These are phyloP conservation scores for Hipparchia sbordonii DNA, from an alignment of 2,888 invertebrate genomes.

Conservation along the genomic window DNA sequence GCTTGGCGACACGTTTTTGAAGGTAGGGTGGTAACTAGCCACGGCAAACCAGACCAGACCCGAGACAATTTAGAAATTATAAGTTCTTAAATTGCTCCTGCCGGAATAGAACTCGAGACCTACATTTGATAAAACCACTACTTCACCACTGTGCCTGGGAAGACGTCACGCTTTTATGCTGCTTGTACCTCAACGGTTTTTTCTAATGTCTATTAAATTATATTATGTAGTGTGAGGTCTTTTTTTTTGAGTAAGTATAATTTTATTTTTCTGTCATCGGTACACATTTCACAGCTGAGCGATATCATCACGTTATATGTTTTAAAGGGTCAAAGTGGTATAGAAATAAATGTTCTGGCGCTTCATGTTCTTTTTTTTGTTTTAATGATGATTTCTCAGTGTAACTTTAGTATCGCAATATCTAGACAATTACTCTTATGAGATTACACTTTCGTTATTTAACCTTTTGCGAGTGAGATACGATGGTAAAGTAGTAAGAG, in stretches of 20 bases:
- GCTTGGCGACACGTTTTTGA: too few relatives aligned
- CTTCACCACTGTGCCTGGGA: too few relatives aligned
- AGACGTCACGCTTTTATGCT: not conserved
- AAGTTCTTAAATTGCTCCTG: too few relatives aligned
- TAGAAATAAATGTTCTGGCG: slow-evolving; percentile 53
- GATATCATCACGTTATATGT: slow-evolving; percentile 54
- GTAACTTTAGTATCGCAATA: slow-evolving; percentile 23
- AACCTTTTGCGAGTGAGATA: slow-evolving; percentile 1
- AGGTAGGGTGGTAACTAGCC: too few relatives aligned
- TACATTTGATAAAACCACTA: too few relatives aligned
- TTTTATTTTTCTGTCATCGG: slow-evolving; percentile 54
- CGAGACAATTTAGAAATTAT: too few relatives aligned
- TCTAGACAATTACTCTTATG: slow-evolving; percentile 17
- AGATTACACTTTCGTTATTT: slow-evolving; percentile 27
- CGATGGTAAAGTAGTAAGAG: not conserved
- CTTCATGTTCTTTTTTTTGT: slow-evolving; percentile 26
- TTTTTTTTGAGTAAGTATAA: too few relatives aligned
- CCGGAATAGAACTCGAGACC: too few relatives aligned
- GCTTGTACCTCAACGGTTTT: not conserved
- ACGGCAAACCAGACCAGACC: too few relatives aligned
- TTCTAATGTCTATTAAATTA: not conserved
- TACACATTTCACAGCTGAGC: slow-evolving; percentile 50
- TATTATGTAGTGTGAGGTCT: too few relatives aligned
- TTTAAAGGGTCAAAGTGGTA: slow-evolving; percentile 53
- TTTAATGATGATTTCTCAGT: slow-evolving; percentile 33